These are phyloP conservation scores for Leptoclinus maculatus DNA, from an alignment of 2,797 vertebrate genomes.

Conservation along the genomic window DNA sequence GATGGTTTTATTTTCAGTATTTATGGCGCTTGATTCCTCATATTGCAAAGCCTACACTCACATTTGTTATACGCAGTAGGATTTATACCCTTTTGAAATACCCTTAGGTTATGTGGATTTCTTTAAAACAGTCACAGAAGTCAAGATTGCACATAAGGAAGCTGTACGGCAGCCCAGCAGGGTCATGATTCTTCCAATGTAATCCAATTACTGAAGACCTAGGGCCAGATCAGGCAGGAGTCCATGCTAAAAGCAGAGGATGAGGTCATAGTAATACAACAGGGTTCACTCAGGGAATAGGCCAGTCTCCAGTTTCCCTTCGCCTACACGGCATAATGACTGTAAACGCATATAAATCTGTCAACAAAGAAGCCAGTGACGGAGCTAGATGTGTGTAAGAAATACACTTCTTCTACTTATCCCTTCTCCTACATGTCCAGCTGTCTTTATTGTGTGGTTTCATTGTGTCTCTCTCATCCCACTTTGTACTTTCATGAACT, in stretches of 20 bases:
- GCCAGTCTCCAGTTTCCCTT: conserved; percentile 27
- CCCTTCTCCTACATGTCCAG: not conserved
- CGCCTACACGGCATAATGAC: conserved; percentile 5
- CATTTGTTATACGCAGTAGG: not conserved
- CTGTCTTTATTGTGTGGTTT: conserved; percentile 15
- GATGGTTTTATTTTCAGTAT: not conserved
- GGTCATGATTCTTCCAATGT: conserved; percentile 59
- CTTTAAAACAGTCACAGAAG: conserved; percentile 14
- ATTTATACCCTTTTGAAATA: not conserved
- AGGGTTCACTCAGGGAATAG: conserved; percentile 38
- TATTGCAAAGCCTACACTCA: not conserved
- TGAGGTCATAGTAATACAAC: conserved; percentile 68
- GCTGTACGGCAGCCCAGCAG: conserved; percentile 40
- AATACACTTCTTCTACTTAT: conserved; percentile 23
- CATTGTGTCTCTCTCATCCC: conserved; percentile 11
- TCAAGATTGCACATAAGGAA: conserved; percentile 29
- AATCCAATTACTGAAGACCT: conserved; percentile 74
- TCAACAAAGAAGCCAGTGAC: conserved; percentile 46
- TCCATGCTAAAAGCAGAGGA: conserved; percentile 69
- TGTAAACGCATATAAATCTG: conserved; percentile 26
- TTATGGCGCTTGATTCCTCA: not conserved
- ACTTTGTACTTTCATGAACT: conserved; percentile 16
- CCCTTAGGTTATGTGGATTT: not conserved
- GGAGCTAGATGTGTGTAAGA: not conserved
- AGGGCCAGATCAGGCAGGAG: conserved; percentile 54